phyloP scores from a whole-genome alignment of 2,888 invertebrate species.

The Stenolophus ochropezus region DNA sequence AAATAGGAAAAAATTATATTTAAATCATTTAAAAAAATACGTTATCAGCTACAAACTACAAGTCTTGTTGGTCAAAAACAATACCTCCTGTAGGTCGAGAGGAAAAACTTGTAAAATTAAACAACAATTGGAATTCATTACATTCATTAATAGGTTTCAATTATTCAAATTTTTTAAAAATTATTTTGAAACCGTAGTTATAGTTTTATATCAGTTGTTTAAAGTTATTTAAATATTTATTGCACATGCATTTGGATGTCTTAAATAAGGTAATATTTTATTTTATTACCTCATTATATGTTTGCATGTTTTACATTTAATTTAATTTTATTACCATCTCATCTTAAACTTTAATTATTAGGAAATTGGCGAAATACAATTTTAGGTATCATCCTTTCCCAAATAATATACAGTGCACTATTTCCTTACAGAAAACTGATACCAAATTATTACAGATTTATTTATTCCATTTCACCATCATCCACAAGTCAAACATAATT shows the following conservation, averaged over 20 bases:
- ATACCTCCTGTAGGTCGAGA: too few relatives aligned
- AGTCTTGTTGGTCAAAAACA: too few relatives aligned
- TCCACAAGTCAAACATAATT: not conserved
- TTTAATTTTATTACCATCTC: not conserved
- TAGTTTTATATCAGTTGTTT: slow-evolving; percentile 47
- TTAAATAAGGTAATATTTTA: slow-evolving; percentile 56
- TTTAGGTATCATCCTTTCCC: not conserved
- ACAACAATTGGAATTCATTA: not conserved
- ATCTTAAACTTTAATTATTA: not conserved
- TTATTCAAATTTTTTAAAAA: slow-evolving; percentile 10
- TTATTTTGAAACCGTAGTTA: slow-evolving; percentile 31
- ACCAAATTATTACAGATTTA: not conserved
- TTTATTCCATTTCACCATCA: slow-evolving; percentile 6
- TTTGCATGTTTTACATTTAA: slow-evolving; percentile 13
- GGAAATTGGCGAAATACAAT: not conserved
- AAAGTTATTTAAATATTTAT: slow-evolving; percentile 57
- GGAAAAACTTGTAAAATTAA: not conserved
- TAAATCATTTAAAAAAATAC: too few relatives aligned
- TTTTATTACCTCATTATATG: slow-evolving; percentile 44
- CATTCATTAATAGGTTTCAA: slow-evolving; percentile 22
- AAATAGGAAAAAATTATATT: too few relatives aligned
- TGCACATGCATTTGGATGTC: slow-evolving; percentile 59
- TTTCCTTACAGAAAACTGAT: not conserved
- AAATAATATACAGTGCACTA: not conserved
- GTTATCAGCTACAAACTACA: too few relatives aligned